phyloP scores from a whole-genome alignment of 1,140 invertebrate genomes.

The Laupala kohalensis region DNA sequence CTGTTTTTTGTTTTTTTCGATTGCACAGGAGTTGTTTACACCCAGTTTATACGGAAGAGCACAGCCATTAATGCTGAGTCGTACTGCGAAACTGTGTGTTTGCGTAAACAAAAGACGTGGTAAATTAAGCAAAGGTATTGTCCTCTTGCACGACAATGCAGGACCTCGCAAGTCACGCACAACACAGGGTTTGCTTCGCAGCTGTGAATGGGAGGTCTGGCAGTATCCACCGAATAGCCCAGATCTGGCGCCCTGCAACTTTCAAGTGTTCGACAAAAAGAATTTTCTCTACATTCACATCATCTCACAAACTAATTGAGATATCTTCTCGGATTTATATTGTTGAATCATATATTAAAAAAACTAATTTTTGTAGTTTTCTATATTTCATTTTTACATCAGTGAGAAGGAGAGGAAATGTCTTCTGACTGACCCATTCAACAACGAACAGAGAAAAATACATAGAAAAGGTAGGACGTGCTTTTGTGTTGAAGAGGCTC shows the following conservation, averaged over 20 bases:
- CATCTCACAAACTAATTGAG: too few species aligned
- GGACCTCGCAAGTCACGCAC: background rate
- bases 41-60: conserved; percentile 4
- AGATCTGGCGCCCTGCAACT: background rate
- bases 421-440: too few species aligned
- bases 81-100: background rate
- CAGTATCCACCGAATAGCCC: background rate
- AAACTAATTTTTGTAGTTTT: too few species aligned
- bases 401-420: too few species aligned
- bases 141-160: conserved; percentile 8
- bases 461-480: too few species aligned
- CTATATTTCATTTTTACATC: too few species aligned
- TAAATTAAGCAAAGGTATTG: conserved; percentile 1
- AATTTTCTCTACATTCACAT: too few species aligned
- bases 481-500: too few species aligned
- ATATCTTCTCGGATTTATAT: too few species aligned
- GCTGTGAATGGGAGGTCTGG: background rate
- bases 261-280: background rate
- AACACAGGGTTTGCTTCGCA: background rate
- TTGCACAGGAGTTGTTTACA: conserved; percentile 9
- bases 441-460: too few species aligned
- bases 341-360: too few species aligned
- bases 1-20: background rate
- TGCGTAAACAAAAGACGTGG: conserved; percentile 10
- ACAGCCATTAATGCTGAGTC: conserved; percentile 3